Conservation (phyloP, 2,888 invertebrate species). For the Spatulosminthurus flaviceps region DNA sequence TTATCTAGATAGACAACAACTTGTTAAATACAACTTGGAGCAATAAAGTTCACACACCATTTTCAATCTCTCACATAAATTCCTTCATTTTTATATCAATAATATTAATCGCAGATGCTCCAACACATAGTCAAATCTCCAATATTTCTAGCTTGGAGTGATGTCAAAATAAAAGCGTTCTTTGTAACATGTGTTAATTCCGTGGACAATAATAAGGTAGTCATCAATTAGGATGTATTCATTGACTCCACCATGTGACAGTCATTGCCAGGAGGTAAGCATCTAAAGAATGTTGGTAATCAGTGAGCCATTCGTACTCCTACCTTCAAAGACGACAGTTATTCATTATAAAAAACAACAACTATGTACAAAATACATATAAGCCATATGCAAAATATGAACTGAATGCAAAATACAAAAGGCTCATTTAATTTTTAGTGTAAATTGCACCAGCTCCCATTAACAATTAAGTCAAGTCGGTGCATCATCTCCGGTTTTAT, state of each 20-base stretch:
- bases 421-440: not conserved
- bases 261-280: not conserved
- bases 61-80: not conserved
- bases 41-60: constrained; percentile 14
- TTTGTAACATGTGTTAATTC: not conserved
- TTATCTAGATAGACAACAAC: too few relatives aligned
- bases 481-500: not conserved
- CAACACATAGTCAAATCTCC: too few relatives aligned
- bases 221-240: constrained; percentile 5
- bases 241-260: constrained; percentile 14
- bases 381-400: not conserved
- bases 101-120: not conserved
- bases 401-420: not conserved
- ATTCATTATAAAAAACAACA: too few relatives aligned
- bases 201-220: constrained; percentile 7
- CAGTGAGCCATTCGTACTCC: not conserved
- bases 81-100: not conserved
- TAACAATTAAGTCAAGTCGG: not conserved
- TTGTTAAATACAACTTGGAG: constrained; percentile 5
- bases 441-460: not conserved
- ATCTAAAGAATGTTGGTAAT: not conserved
- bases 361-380: too few relatives aligned
- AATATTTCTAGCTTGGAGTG: too few relatives aligned
- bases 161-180: not conserved
- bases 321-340: not conserved